Base-by-base conservation (phyloP, 1,140 invertebrate genomes). In the Drosophila auraria region DNA sequence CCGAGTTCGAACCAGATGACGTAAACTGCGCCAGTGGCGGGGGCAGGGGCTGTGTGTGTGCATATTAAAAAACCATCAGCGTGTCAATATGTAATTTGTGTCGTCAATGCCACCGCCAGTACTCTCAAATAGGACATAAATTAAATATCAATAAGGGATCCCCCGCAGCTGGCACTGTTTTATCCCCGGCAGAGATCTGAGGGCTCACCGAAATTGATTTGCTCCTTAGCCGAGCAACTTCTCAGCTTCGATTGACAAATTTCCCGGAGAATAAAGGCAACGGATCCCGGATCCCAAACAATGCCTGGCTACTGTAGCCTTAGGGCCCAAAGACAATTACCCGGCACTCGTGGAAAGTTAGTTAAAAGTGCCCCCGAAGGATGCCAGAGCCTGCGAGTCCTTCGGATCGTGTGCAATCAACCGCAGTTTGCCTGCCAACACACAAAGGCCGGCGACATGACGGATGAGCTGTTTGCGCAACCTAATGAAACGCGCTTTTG, bases 331-430 rank as follows among this genome's bases (percentile, higher is more conserved):
- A 73, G 63, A 70, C 81, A 82, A 82, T 77, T 82, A 72, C 66
- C 65, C 66, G 63, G 78, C 68, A 86, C 78, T 84, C 82, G 68
- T 74, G 66, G 77, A 81, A 90, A 89, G 84, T 83, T 87, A 78
- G 66, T 65, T 60, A 61, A 78, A 71, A 87, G 76, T 83, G 83
- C 68, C 76, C 63, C 60, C 50, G 56, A 71, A 69, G 64, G 54
- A 78, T 78, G 17, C 36, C 20, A 8, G 50, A 14, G 15, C 20
- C n/a, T 14, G 44, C 40, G 27, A 14, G 30, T 56, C 66, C n/a
- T 82, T 82, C 58, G 82, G 87, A 91, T 91, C 79, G 82, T 91
- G 90, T 91, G 90, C 90, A 90, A 91, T 89, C 89, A 91, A 91
- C 89, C 89, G 84, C 89, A 91, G 76, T 91, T 81, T 80, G 71